Evolutionary conservation across 2,797 vertebrate genomes (phyloP).

Genomic region (Paguma larvata): DNA sequence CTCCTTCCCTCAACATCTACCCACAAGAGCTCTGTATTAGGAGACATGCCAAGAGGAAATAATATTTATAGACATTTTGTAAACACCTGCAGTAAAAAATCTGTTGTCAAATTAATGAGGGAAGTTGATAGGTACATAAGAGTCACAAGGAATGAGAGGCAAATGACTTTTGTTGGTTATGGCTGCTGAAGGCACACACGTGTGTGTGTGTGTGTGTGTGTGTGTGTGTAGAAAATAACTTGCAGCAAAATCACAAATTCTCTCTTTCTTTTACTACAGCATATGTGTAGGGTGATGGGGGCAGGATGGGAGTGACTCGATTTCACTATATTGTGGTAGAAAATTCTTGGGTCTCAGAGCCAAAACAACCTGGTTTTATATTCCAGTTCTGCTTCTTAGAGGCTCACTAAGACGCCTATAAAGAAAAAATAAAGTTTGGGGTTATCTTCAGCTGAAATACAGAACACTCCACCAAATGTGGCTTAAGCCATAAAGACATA

Average conservation of each 20-base stretch:
- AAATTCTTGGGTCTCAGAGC: background rate
- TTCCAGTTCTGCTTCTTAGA: background rate
- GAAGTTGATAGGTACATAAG: background rate
- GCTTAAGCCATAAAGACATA: background rate
- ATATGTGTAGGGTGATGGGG: background rate
- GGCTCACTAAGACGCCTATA: background rate
- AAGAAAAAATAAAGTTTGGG: background rate
- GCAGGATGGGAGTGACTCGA: background rate
- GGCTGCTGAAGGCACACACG: background rate
- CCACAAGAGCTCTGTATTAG: background rate
- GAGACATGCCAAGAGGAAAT: background rate
- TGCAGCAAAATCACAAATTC: background rate
- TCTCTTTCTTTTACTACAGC: background rate
- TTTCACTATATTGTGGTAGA: background rate
- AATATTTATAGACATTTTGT: background rate
- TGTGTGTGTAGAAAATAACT: background rate
- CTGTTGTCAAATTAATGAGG: background rate
- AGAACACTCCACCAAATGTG: background rate
- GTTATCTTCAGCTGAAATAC: conserved; percentile 12
- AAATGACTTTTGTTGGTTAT: background rate
- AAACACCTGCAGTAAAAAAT: background rate
- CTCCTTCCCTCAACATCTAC: background rate
- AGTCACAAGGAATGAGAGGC: background rate
- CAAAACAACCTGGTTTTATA: background rate
- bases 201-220: background rate